phyloP scores from a whole-genome alignment of 2,797 vertebrate species.

The Pogonophryne albipinna region DNA sequence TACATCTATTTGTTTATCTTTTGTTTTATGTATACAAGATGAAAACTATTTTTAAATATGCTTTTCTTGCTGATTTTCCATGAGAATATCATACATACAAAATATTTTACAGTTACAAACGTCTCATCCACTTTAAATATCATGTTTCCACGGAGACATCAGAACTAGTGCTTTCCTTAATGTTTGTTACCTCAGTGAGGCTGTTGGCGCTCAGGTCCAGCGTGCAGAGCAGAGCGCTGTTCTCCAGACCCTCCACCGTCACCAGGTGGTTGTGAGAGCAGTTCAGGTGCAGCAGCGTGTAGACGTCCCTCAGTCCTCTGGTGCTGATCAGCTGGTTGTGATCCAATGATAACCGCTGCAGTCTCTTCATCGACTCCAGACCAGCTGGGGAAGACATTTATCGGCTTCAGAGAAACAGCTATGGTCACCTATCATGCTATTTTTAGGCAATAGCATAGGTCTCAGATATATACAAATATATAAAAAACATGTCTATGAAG shows the following conservation, averaged over 20 bases:
- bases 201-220: conserved; percentile 92
- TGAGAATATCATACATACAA: neutral
- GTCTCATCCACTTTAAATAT: neutral
- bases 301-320: conserved; percentile 87
- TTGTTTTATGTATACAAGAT: neutral
- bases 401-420: neutral
- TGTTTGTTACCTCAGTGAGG: conserved; percentile 88
- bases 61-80: neutral
- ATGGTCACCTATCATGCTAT: too few species aligned
- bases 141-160: neutral
- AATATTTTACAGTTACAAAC: too few species aligned
- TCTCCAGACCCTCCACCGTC: conserved; percentile 88
- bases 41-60: neutral
- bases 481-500: too few species aligned
- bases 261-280: conserved; percentile 94
- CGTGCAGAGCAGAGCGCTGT: conserved; percentile 89
- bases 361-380: conserved; percentile 87
- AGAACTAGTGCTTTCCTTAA: neutral
- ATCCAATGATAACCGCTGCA: conserved; percentile 89
- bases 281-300: conserved; percentile 89
- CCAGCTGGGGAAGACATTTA: conserved; percentile 83
- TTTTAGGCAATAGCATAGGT: too few species aligned
- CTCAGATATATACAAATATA: too few species aligned
- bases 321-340: conserved; percentile 95
- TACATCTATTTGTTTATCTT: neutral